phyloP scores from a whole-genome alignment of 2,888 invertebrate genomes.

The Pogonocherus hispidulus region DNA sequence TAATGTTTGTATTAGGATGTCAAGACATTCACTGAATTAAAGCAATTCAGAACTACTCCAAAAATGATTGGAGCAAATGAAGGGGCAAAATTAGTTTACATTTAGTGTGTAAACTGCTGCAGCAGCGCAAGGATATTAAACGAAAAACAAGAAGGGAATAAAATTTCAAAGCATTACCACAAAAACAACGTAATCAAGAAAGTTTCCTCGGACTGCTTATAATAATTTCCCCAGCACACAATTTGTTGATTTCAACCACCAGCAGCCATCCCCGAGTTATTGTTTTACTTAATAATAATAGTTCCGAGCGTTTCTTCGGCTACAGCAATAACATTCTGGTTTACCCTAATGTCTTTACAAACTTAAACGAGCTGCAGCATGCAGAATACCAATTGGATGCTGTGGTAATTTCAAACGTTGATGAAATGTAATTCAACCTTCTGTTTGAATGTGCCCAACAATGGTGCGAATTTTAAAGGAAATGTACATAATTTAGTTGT shows the following conservation, averaged over 20 bases:
- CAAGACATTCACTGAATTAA: no score
- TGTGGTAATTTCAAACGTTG: constrained; percentile 22
- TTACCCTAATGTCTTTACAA: constrained; percentile 16
- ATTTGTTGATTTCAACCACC: constrained; percentile 9
- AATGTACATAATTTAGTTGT: constrained; percentile 12
- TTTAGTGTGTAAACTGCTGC: neutral
- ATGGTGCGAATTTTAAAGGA: constrained; percentile 10
- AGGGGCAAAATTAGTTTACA: neutral
- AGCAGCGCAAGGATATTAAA: neutral
- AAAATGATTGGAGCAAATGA: no score
- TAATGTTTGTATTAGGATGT: no score
- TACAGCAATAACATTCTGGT: constrained; percentile 11
- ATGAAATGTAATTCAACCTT: constrained; percentile 17
- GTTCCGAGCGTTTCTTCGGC: constrained; percentile 10
- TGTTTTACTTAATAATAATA: constrained; percentile 19
- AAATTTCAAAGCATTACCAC: neutral
- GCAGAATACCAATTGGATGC: constrained; percentile 18
- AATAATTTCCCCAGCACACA: neutral
- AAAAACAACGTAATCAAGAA: constrained; percentile 1
- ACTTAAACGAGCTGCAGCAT: constrained; percentile 23
- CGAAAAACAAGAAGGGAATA: neutral
- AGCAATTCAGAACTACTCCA: neutral
- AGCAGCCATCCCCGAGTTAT: constrained; percentile 1
- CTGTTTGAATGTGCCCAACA: constrained; percentile 12
- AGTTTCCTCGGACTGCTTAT: neutral